A percentile compares a stretch with the other conserved stretches of the same genome.
phyloP scores from a whole-genome alignment of 2,797 vertebrate genomes.

The Platalea minor region DNA sequence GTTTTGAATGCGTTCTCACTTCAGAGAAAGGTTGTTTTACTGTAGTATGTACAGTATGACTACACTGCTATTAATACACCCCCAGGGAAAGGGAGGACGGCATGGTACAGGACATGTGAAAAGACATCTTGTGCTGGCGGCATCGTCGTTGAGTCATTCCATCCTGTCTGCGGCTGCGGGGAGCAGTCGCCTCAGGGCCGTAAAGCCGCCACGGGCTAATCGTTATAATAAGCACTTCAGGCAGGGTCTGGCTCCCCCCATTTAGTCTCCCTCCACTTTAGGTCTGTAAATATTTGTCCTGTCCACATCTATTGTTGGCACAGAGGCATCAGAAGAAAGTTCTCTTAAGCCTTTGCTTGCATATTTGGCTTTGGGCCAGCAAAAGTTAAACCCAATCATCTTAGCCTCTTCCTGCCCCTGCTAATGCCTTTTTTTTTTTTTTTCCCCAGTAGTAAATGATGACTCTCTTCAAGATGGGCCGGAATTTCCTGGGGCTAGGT shows the following conservation, averaged over 20 bases:
- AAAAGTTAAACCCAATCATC: conserved; percentile 7
- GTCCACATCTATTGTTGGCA: conserved; percentile 61
- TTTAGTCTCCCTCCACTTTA: background rate
- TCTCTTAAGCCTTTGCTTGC: conserved; percentile 52
- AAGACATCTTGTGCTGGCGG: background rate
- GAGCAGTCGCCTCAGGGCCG: background rate
- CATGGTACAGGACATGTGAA: background rate
- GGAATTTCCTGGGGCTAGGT: background rate
- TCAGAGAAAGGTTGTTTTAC: background rate
- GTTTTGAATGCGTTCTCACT: background rate
- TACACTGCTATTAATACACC: background rate
- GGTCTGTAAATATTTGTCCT: conserved; percentile 64
- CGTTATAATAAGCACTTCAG: background rate
- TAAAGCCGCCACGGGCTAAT: background rate
- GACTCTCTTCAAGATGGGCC: background rate
- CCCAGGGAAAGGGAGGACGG: background rate
- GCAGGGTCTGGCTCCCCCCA: background rate
- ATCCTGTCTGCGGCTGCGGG: background rate
- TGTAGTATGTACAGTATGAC: background rate
- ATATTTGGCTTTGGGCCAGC: conserved; percentile 34
- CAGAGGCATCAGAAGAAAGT: conserved; percentile 43
- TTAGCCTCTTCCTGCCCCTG: conserved; percentile 1
- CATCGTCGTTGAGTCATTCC: background rate
- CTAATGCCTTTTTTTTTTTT: background rate
- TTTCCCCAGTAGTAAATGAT: background rate